Conservation (phyloP, 1,140 invertebrate species). For the Teleopsis dalmanni region DNA sequence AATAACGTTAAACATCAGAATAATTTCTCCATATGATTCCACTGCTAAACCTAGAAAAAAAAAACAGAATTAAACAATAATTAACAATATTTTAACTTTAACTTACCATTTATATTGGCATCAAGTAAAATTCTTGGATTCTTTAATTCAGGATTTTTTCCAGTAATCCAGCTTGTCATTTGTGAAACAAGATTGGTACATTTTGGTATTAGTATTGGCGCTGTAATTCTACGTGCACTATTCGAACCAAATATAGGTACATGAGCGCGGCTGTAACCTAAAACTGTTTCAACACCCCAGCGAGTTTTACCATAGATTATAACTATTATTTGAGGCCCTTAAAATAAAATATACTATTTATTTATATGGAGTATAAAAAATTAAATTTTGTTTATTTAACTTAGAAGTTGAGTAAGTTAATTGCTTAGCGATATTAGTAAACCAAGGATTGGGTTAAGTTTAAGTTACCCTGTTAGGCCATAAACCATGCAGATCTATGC, state of each 20-base stretch:
- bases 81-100: neutral
- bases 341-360: neutral
- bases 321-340: slow-evolving; percentile 44
- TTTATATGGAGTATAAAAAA: no score
- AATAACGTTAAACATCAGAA: slow-evolving; percentile 10
- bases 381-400: neutral
- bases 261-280: slow-evolving; percentile 42
- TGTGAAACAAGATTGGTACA: slow-evolving; percentile 33
- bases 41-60: slow-evolving; percentile 12
- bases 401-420: neutral
- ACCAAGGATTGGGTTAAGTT: no score
- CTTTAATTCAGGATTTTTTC: slow-evolving; percentile 35
- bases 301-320: slow-evolving; percentile 41
- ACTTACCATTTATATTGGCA: slow-evolving; percentile 32
- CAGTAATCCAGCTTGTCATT: slow-evolving; percentile 32
- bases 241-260: slow-evolving; percentile 31
- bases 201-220: slow-evolving; percentile 33
- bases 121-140: slow-evolving; percentile 37
- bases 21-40: slow-evolving; percentile 19
- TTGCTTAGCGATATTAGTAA: no score
- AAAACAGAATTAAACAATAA: neutral
- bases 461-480: no score
- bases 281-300: slow-evolving; percentile 26
- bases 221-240: slow-evolving; percentile 10
- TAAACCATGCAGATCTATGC: no score